Evolutionary conservation across 2,797 vertebrate genomes (phyloP).

Genomic region (Platyrinchus mystaceus): DNA sequence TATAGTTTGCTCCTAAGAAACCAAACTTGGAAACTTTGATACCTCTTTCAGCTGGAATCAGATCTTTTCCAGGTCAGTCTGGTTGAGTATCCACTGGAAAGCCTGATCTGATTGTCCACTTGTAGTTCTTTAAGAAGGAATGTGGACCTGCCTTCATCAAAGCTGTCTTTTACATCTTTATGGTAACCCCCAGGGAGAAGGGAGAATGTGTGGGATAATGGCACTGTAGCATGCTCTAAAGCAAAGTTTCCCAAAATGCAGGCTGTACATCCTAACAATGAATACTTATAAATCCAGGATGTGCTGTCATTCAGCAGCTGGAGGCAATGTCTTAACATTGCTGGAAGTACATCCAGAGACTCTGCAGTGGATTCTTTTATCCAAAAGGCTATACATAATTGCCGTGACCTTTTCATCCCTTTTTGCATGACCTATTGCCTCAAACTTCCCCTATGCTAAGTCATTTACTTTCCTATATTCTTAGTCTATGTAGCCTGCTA

Average conservation of each 20-base stretch:
- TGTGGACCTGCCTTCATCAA: neutral
- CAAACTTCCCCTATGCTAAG: neutral
- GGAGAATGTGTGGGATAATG: neutral
- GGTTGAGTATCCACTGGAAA: neutral
- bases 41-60: neutral
- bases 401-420: constrained; percentile 37
- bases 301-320: constrained; percentile 42
- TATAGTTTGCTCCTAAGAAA: neutral
- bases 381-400: constrained; percentile 35
- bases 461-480: constrained; percentile 31
- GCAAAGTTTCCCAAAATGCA: neutral
- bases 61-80: neutral
- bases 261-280: neutral
- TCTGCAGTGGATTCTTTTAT: constrained; percentile 26
- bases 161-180: neutral
- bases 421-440: constrained; percentile 43
- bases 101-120: neutral
- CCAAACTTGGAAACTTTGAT: neutral
- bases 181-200: neutral
- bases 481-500: neutral
- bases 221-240: neutral
- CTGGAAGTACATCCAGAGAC: constrained; percentile 40
- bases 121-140: neutral
- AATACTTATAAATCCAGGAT: constrained; percentile 30
- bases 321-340: constrained; percentile 27